A percentile compares a stretch with the other conserved stretches of the same genome.
These are phyloP conservation scores for Sapajus apella DNA, from an alignment of 2,113 vertebrate species.

Conservation along the genomic window DNA sequence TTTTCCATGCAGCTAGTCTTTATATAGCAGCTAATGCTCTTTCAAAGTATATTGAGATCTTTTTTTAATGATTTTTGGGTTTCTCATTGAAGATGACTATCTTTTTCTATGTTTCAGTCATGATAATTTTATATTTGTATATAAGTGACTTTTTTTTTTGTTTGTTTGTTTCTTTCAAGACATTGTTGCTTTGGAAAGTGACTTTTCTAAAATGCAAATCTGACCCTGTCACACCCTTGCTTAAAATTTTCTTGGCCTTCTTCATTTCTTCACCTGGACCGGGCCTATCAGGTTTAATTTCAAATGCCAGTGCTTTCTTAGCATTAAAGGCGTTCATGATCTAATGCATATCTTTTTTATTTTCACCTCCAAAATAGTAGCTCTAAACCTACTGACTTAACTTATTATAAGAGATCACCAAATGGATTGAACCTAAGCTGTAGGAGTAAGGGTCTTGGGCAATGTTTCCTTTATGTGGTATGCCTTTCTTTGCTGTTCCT, in stretches of 20 bases:
- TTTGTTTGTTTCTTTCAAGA: too few species aligned
- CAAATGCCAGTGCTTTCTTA: neutral
- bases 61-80: neutral
- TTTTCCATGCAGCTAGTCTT: neutral
- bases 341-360: neutral
- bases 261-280: conserved; percentile 5
- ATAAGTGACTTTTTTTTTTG: neutral
- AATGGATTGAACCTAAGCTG: neutral
- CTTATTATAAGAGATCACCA: conserved; percentile 24
- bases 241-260: conserved; percentile 3
- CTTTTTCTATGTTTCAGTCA: conserved; percentile 23
- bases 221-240: neutral
- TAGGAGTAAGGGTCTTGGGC: neutral
- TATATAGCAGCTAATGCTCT: neutral
- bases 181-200: neutral
- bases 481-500: neutral
- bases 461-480: neutral
- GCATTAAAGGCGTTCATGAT: neutral
- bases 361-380: neutral
- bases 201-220: conserved; percentile 48
- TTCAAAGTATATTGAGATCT: neutral
- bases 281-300: neutral
- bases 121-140: neutral
- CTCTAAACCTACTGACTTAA: neutral
- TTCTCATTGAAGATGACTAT: neutral